Percentiles rank a stretch among this genome's conserved stretches.
phyloP scores from a whole-genome alignment of 2,113 vertebrate genomes.

The Oncorhynchus keta region DNA sequence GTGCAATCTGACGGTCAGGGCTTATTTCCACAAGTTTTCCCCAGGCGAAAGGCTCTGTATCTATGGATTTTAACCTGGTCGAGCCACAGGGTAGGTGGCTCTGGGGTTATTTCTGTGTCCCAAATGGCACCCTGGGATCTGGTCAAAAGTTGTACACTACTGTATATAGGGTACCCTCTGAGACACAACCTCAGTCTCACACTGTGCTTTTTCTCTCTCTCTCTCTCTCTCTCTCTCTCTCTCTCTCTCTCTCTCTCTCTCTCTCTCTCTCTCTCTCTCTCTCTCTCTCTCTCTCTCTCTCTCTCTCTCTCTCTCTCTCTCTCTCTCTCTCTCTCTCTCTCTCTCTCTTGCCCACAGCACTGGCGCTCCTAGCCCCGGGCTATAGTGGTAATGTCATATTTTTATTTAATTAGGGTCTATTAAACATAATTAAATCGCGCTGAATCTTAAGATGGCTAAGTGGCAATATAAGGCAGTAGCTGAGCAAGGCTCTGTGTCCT shows the following conservation, averaged over 20 bases:
- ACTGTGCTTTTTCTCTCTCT: no score
- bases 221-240: not conserved
- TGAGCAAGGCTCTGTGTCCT: constrained; percentile 3
- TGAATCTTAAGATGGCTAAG: constrained; percentile 46
- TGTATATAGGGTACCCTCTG: not conserved
- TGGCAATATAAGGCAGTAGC: constrained; percentile 25
- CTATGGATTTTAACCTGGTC: not conserved
- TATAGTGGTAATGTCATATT: constrained; percentile 45
- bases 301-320: no score
- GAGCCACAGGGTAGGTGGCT: not conserved
- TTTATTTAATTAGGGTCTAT: constrained; percentile 54
- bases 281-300: constrained; percentile 40
- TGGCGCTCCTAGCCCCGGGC: constrained; percentile 27
- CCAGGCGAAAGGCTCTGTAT: not conserved
- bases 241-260: constrained; percentile 12
- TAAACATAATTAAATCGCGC: constrained; percentile 48
- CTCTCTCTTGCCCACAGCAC: constrained; percentile 21
- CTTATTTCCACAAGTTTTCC: not conserved
- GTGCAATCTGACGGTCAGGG: not conserved
- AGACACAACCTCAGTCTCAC: no score
- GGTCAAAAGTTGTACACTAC: not conserved
- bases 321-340: fast-evolving
- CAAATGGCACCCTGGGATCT: no score
- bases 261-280: constrained; percentile 50
- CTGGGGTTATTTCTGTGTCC: no score